Conservation (phyloP, 2,797 vertebrate species). For the Cryptoprocta ferox region DNA sequence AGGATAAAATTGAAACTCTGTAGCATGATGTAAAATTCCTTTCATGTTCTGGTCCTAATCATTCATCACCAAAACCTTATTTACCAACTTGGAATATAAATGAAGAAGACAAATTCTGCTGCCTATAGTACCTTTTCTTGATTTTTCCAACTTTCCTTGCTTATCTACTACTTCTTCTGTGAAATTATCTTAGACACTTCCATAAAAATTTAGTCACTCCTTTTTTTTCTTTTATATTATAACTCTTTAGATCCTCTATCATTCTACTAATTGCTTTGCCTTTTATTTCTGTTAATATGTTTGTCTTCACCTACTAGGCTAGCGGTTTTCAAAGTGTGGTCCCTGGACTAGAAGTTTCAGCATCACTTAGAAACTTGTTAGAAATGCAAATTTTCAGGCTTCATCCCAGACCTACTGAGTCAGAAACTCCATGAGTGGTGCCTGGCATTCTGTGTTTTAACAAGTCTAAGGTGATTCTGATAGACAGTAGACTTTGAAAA, state of each 20-base stretch:
- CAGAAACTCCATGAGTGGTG: neutral
- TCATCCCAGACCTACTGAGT: neutral
- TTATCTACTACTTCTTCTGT: neutral
- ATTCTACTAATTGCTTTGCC: neutral
- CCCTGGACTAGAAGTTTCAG: neutral
- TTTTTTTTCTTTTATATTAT: neutral
- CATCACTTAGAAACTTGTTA: neutral
- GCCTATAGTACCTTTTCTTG: neutral
- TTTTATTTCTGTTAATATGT: constrained; percentile 16
- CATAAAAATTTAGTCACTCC: neutral
- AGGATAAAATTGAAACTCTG: neutral
- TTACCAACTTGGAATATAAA: neutral
- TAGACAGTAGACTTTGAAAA: neutral
- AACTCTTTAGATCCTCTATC: neutral
- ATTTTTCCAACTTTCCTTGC: neutral
- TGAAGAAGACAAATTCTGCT: neutral
- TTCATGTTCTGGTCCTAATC: neutral
- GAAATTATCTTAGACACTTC: neutral
- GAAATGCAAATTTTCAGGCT: neutral
- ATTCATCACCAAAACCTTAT: neutral
- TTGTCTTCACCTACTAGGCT: neutral
- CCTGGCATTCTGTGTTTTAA: neutral
- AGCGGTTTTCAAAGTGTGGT: neutral
- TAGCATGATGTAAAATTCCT: neutral
- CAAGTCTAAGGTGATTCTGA: neutral